Evolutionary conservation across 1,140 invertebrate genomes (phyloP), one percentile per base, ranked within the genome.

Genomic region (Atopsyche davidsoni): DNA sequence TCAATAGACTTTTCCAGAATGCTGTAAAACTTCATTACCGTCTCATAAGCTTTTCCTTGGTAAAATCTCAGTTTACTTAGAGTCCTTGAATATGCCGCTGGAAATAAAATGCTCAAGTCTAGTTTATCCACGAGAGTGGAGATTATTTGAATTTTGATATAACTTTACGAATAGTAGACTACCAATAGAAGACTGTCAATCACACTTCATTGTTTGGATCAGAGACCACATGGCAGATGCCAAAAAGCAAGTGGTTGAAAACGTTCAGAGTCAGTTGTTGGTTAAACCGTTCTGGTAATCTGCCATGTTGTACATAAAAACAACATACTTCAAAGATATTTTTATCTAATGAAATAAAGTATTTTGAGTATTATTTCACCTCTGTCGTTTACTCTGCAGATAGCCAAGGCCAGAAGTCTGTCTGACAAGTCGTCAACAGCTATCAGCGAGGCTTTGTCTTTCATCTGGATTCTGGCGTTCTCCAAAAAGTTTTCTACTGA

Each of bases 381-480:
- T 59, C 67, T 70, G 39, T 72, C 70, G 46, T 71, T 72, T 35
- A 77, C 68, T 59, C 76, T 70, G 57, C 70, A 63, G 21, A 80
- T 69, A 1, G 72, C 64, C 0, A 72, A 62, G 10, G 76, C 78
- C 14, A 79, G 61, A 2, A 79, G 58, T 25, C 74, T 67, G 32
- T 73, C 71, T 0, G 70, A 70, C 34, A 67, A 64, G 55, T 73
- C 63, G 51, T 79, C 77, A 0, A 80, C 62, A 1, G 77, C 79
- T 1, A 78, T 69, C 23, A 83, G 65, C 2, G 80, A 82, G 49
- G 73, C 75, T n/a, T 75, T 76, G 41, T 82, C 80, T 44, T 76
- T 78, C 65, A 83, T 72, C 72, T 77, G 78, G 13, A 72, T 72
- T 34, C 65, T 60, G 0, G 73, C 63, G 17, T 76, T 64, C 38